phyloP scores from a whole-genome alignment of 2,888 invertebrate species.

The Ametastegia equiseti region DNA sequence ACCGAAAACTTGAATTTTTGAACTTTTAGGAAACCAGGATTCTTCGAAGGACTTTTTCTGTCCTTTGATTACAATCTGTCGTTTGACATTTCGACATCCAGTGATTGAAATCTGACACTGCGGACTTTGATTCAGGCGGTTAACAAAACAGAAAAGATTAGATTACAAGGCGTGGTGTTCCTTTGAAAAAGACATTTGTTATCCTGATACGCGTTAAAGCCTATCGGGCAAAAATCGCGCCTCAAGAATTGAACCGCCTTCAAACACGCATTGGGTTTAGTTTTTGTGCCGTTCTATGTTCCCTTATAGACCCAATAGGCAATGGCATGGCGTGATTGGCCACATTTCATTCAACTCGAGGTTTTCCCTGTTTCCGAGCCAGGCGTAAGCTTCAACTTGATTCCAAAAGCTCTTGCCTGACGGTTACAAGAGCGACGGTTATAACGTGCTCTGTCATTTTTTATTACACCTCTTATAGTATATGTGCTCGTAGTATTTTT shows the following conservation, averaged over 20 bases:
- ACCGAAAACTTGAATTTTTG: neutral
- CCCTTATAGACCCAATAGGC: neutral
- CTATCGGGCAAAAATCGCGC: constrained; percentile 8
- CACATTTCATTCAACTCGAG: constrained; percentile 9
- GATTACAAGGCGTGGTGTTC: constrained; percentile 15
- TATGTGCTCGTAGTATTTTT: neutral
- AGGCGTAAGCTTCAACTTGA: constrained; percentile 18
- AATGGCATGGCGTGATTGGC: constrained; percentile 7
- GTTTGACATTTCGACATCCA: neutral
- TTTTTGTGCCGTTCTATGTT: neutral
- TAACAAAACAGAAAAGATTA: constrained; percentile 50
- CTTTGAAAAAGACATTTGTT: constrained; percentile 43
- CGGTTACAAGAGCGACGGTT: neutral
- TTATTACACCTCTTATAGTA: neutral
- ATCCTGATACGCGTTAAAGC: constrained; percentile 33
- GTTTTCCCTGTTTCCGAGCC: no score
- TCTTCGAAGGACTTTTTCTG: neutral
- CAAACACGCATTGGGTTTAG: constrained; percentile 25
- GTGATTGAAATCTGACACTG: neutral
- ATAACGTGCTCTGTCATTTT: neutral
- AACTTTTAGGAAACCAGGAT: neutral
- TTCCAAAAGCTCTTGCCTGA: neutral
- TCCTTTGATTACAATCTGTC: neutral
- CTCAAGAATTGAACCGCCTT: constrained; percentile 23
- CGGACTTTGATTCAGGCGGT: neutral